Base-by-base conservation (phyloP, 2,888 invertebrate genomes). In the Hypselothyrea guttata region DNA sequence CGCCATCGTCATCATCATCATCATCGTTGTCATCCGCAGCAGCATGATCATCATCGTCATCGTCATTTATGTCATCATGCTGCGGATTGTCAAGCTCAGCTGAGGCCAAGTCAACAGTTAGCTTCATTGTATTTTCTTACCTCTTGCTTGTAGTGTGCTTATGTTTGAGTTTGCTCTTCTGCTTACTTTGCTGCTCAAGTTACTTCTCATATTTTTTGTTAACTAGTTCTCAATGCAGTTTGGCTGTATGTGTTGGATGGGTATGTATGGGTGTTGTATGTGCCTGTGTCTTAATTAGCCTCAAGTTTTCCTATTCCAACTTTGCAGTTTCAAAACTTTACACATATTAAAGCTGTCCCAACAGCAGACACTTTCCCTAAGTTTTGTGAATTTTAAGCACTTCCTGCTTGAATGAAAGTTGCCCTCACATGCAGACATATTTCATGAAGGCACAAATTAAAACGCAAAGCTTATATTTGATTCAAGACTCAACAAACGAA, bases 71-170 rank as follows among this genome's bases (percentile, higher is more conserved):
- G n/a, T n/a, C n/a, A n/a, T n/a, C n/a, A n/a, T n/a, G n/a, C n/a
- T n/a, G n/a, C n/a, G 35, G 16, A 28, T 48, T 38, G 12, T 27
- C 30, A 15, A 40, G 18, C 64, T 27, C 57, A 42, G 37, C 63
- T 47, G 13, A 7, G 51, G 27, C 38, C 42, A 5, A 47, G 58
- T 65, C 58, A 51, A 59, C 60, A 60, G 54, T 45, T 22, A 44
- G 60, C 51, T 45, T 33, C 18, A 67, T 66, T 67, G 40, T 54
- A 31, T 38, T 53, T 47, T 27, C 37, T 47, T 71, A 53, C 65
- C 47, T 56, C 30, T 18, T 35, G 9, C 22, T 18, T 42, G 22
- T 22, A 38, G 33, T 47, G 5, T 33, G 37, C 49, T 58, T 55
- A 55, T 55, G 37, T 66, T 47, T 57, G 18, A 56, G 52, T 56